Conservation (phyloP, 92 coral and sea anemone species). For the Epizoanthus stellaris region DNA sequence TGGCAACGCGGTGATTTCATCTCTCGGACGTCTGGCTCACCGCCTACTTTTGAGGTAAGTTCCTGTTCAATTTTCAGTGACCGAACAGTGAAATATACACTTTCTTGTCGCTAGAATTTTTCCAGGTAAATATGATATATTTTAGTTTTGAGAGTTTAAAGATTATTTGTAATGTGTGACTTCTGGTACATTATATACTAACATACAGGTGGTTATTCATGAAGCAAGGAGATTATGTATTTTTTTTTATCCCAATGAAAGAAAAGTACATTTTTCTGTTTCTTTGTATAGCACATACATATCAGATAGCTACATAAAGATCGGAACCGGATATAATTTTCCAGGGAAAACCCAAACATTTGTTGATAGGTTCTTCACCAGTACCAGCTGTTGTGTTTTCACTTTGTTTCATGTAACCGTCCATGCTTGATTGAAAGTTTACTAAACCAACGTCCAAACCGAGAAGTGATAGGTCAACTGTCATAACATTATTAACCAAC, state of each 20-base stretch:
- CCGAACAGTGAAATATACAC: too few species aligned
- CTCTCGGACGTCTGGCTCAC: constrained; percentile 6
- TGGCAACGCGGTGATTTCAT: constrained; percentile 45
- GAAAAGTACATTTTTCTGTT: not conserved
- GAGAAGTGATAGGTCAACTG: constrained; percentile 10
- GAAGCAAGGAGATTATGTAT: not conserved
- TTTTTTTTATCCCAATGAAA: not conserved
- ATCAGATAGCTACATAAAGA: not conserved
- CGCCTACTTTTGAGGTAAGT: constrained; percentile 7
- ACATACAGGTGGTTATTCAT: not conserved
- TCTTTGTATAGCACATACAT: not conserved
- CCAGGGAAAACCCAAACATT: not conserved
- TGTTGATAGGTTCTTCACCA: not conserved
- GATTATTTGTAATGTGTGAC: not conserved
- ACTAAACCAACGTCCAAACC: not conserved
- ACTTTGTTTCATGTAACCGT: constrained; percentile 4
- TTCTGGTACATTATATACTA: not conserved
- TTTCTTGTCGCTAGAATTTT: not conserved
- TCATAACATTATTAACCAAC: not conserved
- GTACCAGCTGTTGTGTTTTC: constrained; percentile 11
- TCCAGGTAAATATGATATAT: too few species aligned
- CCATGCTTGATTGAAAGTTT: constrained; percentile 26
- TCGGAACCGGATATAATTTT: not conserved
- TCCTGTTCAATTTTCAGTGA: not conserved
- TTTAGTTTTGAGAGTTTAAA: not conserved